These are phyloP conservation scores for Sebastes oblongus DNA, from an alignment of 2,797 vertebrate genomes.

Conservation along the genomic window DNA sequence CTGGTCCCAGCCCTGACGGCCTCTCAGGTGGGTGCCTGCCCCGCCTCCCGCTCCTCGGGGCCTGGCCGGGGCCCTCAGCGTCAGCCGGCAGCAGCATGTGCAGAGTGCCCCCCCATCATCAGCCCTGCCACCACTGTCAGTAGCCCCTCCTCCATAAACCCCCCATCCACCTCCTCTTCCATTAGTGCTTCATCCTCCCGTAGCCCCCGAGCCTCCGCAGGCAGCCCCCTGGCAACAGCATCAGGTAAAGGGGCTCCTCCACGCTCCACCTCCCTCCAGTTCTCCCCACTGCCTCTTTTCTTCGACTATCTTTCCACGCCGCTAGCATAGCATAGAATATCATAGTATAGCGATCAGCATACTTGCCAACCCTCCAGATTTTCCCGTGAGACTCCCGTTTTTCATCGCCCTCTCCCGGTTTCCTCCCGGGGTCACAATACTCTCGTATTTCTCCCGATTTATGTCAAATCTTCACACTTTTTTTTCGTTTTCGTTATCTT, in stretches of 20 bases:
- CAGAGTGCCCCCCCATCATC: conserved; percentile 90
- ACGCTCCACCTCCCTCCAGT: conserved; percentile 66
- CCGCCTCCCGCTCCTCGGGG: conserved; percentile 77
- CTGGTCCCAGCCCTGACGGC: conserved; percentile 97
- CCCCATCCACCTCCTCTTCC: conserved; percentile 91
- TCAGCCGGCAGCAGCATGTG: conserved; percentile 93
- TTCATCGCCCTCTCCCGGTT: too few relatives aligned
- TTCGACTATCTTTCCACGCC: conserved; percentile 61
- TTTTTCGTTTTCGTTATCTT: too few relatives aligned
- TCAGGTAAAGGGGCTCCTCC: conserved; percentile 97
- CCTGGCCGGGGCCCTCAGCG: conserved; percentile 79
- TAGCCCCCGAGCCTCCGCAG: conserved; percentile 92
- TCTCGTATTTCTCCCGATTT: too few relatives aligned
- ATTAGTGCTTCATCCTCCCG: conserved; percentile 93
- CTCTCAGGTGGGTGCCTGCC: conserved; percentile 99
- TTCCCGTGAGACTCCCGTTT: too few relatives aligned
- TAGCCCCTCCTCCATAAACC: conserved; percentile 89
- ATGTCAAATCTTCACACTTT: too few relatives aligned
- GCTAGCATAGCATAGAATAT: background rate
- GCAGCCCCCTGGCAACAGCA: conserved; percentile 99
- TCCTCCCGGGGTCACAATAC: too few relatives aligned
- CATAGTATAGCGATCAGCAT: conserved; percentile 12
- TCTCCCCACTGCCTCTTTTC: conserved; percentile 74
- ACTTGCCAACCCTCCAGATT: too few relatives aligned
- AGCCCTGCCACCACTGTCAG: conserved; percentile 87